Conservation (phyloP, 2,113 vertebrate species). For the Spheniscus mendiculus region DNA sequence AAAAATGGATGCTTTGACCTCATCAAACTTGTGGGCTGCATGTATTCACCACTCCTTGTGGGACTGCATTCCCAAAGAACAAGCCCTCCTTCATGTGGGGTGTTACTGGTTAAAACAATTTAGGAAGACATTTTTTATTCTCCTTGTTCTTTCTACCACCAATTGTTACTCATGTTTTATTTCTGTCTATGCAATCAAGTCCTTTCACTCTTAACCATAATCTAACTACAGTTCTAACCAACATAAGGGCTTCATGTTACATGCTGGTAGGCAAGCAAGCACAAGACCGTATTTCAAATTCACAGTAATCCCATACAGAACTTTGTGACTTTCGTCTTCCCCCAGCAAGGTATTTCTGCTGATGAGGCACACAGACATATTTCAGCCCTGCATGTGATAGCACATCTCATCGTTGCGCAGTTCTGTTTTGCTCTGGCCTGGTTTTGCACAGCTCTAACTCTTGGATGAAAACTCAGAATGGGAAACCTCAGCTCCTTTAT, state of each 20-base stretch:
- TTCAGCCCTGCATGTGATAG: neutral
- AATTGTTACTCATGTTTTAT: slow-evolving; percentile 49
- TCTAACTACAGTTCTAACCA: slow-evolving; percentile 26
- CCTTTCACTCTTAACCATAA: slow-evolving; percentile 47
- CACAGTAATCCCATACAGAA: neutral
- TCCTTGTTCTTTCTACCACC: slow-evolving; percentile 7
- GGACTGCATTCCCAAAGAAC: neutral
- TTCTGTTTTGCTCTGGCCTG: neutral
- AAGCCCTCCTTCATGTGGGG: neutral
- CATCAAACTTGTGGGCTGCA: neutral
- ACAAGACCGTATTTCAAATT: neutral
- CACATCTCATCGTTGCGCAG: neutral
- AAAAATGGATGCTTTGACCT: neutral
- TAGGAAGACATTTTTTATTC: neutral
- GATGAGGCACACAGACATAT: neutral
- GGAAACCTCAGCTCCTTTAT: neutral
- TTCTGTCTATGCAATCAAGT: slow-evolving; percentile 67
- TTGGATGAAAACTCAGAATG: neutral
- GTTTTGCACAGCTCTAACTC: neutral
- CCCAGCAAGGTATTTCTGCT: neutral
- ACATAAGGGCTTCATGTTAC: neutral
- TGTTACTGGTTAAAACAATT: slow-evolving; percentile 38
- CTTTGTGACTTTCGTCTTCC: neutral
- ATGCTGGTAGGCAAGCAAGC: neutral
- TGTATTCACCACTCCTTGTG: neutral